phyloP scores from a whole-genome alignment of 2,797 vertebrate species.

The Botia kubotai region DNA sequence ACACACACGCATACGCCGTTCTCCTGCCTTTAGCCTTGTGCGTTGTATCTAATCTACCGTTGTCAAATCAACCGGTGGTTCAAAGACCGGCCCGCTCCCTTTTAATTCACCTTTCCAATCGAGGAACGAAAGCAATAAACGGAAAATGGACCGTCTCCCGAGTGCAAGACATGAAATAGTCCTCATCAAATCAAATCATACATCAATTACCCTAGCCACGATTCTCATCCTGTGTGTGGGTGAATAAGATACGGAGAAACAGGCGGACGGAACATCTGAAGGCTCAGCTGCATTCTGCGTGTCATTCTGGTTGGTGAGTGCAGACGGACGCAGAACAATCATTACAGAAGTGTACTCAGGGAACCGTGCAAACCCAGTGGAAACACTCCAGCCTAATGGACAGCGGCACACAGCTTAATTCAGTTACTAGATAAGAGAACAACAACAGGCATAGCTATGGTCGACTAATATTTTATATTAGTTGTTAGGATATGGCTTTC shows the following conservation, averaged over 20 bases:
- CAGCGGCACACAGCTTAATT: conserved; percentile 35
- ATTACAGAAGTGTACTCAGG: conserved; percentile 65
- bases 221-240: neutral
- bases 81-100: neutral
- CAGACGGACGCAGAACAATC: conserved; percentile 63
- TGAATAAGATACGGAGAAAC: conserved; percentile 1
- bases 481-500: neutral
- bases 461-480: conserved; percentile 3
- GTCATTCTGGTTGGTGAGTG: conserved; percentile 33
- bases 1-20: neutral
- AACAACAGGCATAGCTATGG: conserved; percentile 10
- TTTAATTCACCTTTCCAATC: conserved; percentile 6
- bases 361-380: conserved; percentile 38
- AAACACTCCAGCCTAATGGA: conserved; percentile 51
- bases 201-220: conserved; percentile 11
- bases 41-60: neutral
- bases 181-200: conserved; percentile 21
- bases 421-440: conserved; percentile 21
- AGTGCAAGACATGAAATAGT: neutral
- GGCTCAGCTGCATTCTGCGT: conserved; percentile 72
- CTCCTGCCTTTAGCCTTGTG: neutral
- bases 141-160: neutral
- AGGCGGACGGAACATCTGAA: conserved; percentile 49
- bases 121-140: neutral
- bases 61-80: neutral